phyloP scores from a whole-genome alignment of 2,888 invertebrate species.

The Orgyia antiqua region DNA sequence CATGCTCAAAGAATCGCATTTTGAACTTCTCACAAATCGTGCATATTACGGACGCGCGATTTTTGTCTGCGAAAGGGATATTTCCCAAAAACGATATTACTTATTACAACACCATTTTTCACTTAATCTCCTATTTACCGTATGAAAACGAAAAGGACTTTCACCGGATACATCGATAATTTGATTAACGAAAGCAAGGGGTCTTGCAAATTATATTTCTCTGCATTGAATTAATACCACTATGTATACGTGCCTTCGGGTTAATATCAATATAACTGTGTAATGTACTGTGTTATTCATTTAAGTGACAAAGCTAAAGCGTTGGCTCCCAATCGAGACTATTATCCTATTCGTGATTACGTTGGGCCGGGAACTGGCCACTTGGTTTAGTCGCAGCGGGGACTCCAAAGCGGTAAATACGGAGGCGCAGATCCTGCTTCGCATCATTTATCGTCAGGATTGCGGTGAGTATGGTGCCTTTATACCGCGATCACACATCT shows the following conservation, averaged over 20 bases:
- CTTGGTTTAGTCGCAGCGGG: constrained; percentile 70
- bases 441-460: constrained; percentile 74
- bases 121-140: constrained; percentile 32
- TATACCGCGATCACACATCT: constrained; percentile 18
- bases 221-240: constrained; percentile 45
- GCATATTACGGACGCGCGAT: constrained; percentile 51
- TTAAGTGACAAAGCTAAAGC: constrained; percentile 72
- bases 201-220: constrained; percentile 46
- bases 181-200: constrained; percentile 57
- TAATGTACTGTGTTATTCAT: constrained; percentile 62
- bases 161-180: constrained; percentile 70
- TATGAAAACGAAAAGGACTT: constrained; percentile 44
- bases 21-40: constrained; percentile 55
- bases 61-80: constrained; percentile 41
- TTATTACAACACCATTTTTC: constrained; percentile 32
- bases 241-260: constrained; percentile 62
- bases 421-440: constrained; percentile 71
- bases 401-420: constrained; percentile 75
- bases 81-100: constrained; percentile 32
- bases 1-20: constrained; percentile 26
- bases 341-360: constrained; percentile 74
- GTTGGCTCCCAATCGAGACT: constrained; percentile 63
- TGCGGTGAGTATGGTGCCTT: constrained; percentile 62
- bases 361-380: constrained; percentile 67
- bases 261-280: constrained; percentile 54